phyloP scores from a whole-genome alignment of 1,140 invertebrate species.

The Panagrolaimus sp. region DNA sequence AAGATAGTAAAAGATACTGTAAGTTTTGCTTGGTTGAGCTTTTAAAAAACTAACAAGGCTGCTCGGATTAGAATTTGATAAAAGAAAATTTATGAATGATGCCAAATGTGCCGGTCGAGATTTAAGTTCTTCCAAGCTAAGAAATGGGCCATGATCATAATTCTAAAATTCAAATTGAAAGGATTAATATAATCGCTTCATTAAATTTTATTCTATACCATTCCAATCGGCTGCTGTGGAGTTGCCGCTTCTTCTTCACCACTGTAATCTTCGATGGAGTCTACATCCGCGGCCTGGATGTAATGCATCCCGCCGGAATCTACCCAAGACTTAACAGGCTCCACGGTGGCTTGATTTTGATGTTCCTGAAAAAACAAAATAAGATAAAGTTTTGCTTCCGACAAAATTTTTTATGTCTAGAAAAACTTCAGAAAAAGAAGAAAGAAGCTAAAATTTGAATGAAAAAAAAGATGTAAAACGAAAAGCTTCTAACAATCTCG shows the following conservation, averaged over 20 bases:
- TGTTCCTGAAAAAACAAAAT: background rate
- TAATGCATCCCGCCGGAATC: constrained; percentile 44
- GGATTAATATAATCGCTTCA: too few species aligned
- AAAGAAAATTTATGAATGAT: constrained; percentile 29
- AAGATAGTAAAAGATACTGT: background rate
- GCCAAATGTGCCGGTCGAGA: constrained; percentile 29
- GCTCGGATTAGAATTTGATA: constrained; percentile 33
- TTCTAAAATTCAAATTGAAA: background rate
- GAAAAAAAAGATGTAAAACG: constrained; percentile 5
- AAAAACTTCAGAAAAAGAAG: background rate
- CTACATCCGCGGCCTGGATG: constrained; percentile 18
- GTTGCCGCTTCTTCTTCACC: constrained; percentile 26
- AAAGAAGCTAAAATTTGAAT: background rate
- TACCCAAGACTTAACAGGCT: constrained; percentile 34
- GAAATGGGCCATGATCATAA: constrained; percentile 19
- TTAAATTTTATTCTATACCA: too few species aligned
- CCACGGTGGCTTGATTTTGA: constrained; percentile 19
- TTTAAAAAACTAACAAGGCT: constrained; percentile 24
- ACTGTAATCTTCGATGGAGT: constrained; percentile 21
- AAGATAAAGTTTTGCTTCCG: too few species aligned
- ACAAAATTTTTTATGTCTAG: background rate
- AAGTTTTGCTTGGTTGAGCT: background rate
- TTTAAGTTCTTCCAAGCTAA: constrained; percentile 33
- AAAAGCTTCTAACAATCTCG: constrained; percentile 13
- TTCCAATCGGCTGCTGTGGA: background rate